Percentiles rank a stretch among this genome's conserved stretches.
Conservation (phyloP, 2,797 vertebrate species). For the Kryptopterus vitreolus region DNA sequence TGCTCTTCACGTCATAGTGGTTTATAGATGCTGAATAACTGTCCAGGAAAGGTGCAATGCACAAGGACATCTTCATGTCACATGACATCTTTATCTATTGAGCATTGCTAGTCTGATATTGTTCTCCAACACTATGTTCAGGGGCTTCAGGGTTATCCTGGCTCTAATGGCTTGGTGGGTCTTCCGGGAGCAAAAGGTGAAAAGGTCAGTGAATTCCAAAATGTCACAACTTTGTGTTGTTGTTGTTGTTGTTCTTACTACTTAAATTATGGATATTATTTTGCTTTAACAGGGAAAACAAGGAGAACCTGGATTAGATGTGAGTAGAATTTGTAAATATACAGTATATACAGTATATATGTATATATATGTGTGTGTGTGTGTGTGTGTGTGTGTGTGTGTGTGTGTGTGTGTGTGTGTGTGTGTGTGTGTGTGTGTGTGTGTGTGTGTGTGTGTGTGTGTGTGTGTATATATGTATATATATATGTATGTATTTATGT, state of each 20-base stretch:
- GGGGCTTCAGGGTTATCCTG: constrained; percentile 80
- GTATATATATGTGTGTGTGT: too few relatives aligned
- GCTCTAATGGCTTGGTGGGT: constrained; percentile 85
- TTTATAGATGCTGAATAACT: constrained; percentile 4
- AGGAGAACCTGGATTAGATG: constrained; percentile 90
- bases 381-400: too few relatives aligned
- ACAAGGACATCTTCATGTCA: neutral
- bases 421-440: too few relatives aligned
- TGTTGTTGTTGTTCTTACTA: neutral
- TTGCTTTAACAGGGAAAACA: constrained; percentile 81
- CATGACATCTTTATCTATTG: neutral
- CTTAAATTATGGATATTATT: constrained; percentile 25
- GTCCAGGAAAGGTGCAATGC: neutral
- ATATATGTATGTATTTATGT: too few relatives aligned
- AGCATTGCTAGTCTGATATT: constrained; percentile 18
- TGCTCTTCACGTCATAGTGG: neutral
- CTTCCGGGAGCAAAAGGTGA: constrained; percentile 93
- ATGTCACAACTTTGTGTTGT: constrained; percentile 2
- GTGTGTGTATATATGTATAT: too few relatives aligned
- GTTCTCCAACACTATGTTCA: constrained; percentile 52
- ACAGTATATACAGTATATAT: too few relatives aligned
- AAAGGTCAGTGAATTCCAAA: constrained; percentile 72
- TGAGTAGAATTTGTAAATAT: constrained; percentile 79
- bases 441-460: too few relatives aligned
- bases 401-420: too few relatives aligned